phyloP scores from a whole-genome alignment of 1,140 invertebrate species.

The Gyrodactylus salaris region DNA sequence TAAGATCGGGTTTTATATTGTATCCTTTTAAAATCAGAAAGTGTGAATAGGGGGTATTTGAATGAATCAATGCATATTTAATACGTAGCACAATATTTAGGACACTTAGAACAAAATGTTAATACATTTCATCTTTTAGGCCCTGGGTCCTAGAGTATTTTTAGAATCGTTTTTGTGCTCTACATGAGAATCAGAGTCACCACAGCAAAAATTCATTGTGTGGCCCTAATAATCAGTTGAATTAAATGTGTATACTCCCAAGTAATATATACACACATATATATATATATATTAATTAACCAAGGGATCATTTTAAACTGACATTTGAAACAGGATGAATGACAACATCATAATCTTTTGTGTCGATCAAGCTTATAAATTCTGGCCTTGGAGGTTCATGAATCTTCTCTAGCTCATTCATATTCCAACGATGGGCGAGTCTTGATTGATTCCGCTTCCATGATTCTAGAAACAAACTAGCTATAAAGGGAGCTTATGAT shows the following conservation, averaged over 20 bases:
- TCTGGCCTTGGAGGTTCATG: constrained; percentile 5
- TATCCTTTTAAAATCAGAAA: too few relatives aligned
- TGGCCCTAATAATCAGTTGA: background rate
- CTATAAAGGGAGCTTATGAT: background rate
- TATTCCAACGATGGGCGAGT: constrained; percentile 4
- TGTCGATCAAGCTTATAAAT: constrained; percentile 2
- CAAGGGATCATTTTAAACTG: background rate
- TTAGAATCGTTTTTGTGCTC: too few relatives aligned
- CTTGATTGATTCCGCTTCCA: constrained; percentile 7
- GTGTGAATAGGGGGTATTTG: too few relatives aligned
- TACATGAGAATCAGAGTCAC: background rate
- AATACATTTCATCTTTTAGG: background rate
- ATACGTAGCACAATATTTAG: too few relatives aligned
- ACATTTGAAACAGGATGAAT: background rate
- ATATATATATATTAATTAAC: background rate
- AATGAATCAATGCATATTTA: too few relatives aligned
- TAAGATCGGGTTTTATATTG: too few relatives aligned
- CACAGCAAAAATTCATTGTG: background rate
- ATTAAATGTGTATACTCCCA: background rate
- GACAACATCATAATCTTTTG: background rate
- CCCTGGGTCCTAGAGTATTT: too few relatives aligned
- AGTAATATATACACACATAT: background rate
- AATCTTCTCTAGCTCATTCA: constrained; percentile 1
- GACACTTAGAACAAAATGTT: background rate
- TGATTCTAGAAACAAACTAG: constrained; percentile 7